phyloP scores from a whole-genome alignment of 2,113 vertebrate species.

The Mirounga angustirostris region DNA sequence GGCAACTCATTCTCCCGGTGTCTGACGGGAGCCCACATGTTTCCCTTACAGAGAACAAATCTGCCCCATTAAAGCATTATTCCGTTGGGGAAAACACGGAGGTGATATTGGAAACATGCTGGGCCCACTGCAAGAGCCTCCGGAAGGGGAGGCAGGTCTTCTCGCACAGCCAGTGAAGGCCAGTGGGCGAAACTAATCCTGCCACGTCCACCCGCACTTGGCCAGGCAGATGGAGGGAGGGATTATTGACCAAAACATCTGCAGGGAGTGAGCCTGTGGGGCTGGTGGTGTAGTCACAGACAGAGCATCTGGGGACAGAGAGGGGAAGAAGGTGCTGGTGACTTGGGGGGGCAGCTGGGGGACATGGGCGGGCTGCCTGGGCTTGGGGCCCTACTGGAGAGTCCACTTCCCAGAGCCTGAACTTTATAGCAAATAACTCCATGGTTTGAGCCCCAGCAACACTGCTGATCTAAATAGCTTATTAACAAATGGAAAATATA shows the following conservation, averaged over 20 bases:
- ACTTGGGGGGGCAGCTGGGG: neutral
- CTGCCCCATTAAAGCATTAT: conserved; percentile 48
- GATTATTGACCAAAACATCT: conserved; percentile 34
- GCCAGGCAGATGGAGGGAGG: neutral
- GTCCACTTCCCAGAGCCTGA: neutral
- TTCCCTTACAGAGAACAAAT: neutral
- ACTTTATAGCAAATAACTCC: conserved; percentile 44
- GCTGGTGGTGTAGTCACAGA: neutral
- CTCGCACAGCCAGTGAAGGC: conserved; percentile 6
- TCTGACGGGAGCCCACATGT: conserved; percentile 63
- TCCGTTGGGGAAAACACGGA: conserved; percentile 41
- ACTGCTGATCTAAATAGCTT: conserved; percentile 56
- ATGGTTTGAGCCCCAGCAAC: neutral
- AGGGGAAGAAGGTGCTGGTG: neutral
- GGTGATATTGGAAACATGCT: conserved; percentile 69
- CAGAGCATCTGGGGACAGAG: neutral
- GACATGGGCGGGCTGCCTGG: neutral
- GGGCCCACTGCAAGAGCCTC: neutral
- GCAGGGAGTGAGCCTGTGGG: neutral
- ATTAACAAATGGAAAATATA: conserved; percentile 77
- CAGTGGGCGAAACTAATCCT: conserved; percentile 8
- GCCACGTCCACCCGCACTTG: neutral
- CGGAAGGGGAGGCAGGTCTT: conserved; percentile 59
- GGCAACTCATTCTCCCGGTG: neutral
- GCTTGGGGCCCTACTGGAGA: neutral